These are phyloP conservation scores for Tragulus kanchil DNA, from an alignment of 2,113 vertebrate species.

Conservation along the genomic window DNA sequence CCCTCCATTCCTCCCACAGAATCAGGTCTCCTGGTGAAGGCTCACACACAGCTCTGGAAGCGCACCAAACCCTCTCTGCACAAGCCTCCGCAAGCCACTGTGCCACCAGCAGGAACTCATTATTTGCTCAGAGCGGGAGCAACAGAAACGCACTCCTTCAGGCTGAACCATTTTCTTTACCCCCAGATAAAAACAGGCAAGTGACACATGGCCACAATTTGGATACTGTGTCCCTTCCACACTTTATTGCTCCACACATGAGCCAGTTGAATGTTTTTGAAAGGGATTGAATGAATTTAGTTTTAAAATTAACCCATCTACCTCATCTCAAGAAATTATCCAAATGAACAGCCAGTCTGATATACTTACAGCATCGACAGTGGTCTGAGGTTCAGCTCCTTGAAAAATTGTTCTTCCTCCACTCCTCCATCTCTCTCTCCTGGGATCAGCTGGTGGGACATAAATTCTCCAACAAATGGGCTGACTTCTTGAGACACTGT, in stretches of 20 bases:
- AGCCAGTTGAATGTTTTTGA: slow-evolving; percentile 58
- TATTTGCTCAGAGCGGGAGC: slow-evolving; percentile 26
- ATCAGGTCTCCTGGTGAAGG: not conserved
- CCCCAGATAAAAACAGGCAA: slow-evolving; percentile 22
- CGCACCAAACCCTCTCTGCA: slow-evolving; percentile 33
- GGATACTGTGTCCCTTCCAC: slow-evolving; percentile 38
- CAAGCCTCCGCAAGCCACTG: slow-evolving; percentile 4
- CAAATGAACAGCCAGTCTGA: slow-evolving; percentile 8
- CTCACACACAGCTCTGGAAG: slow-evolving; percentile 56
- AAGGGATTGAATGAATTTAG: slow-evolving; percentile 54
- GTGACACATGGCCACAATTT: slow-evolving; percentile 70
- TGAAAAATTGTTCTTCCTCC: slow-evolving; percentile 28
- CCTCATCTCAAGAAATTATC: slow-evolving; percentile 53
- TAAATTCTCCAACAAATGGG: not conserved
- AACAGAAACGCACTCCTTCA: slow-evolving; percentile 60
- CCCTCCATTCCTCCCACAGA: not conserved
- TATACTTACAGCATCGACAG: slow-evolving; percentile 58
- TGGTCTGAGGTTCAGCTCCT: slow-evolving; percentile 28
- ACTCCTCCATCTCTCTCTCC: slow-evolving; percentile 30
- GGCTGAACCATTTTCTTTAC: slow-evolving; percentile 61
- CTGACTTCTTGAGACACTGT: not conserved
- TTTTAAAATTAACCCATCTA: slow-evolving; percentile 57
- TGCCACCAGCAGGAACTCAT: slow-evolving; percentile 70
- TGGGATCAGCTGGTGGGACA: not conserved
- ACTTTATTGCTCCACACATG: slow-evolving; percentile 38